Base-by-base conservation (phyloP, 2,888 invertebrate species). In the Cephus spinipes region DNA sequence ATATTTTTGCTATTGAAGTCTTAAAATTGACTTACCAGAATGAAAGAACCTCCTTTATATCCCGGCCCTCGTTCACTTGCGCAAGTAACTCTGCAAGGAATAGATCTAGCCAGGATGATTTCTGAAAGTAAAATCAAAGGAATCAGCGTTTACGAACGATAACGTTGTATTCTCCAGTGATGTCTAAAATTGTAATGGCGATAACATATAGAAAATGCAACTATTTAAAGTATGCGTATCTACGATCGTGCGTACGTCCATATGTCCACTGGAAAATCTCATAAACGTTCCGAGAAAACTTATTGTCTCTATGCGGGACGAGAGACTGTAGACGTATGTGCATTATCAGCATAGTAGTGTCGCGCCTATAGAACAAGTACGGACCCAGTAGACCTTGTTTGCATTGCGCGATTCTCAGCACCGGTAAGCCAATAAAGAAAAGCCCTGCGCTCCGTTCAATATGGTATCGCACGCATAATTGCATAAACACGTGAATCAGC, bases 31-130 rank as follows among this genome's bases (percentile, higher is more conserved):
- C 93, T 92, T 90, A 94, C 94, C 94, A 94, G 89, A 94, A 94
- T 76, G 93, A 93, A 75, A 94, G 92, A 79, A 93, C 91, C 81
- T 94, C 93, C 85, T 93, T 93, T 12, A 93, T 92, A 84, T 93
- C 92, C 76, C 92, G 93, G 75, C 94, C 94, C 80, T 94, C 93
- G 83, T 94, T 93, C 80, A 94, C 89, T 78, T 94, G 93, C 69
- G 93, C 92, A 73, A 95, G 91, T 82, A 94, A 93, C 89, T 95
- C 94, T 35, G 94, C 94, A 81, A 95, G 91, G 89, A 95, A 94
- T 83, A 94, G 89, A 88, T 95, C 94, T 83, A 95, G 91, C 94
- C 94, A 95, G 79, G 93, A 93, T 76, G 94, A 94, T 93, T 94
- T 94, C 95, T 95, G 92, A 32, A 92, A 92, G 76, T 82, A 87